Percentiles rank a stretch among this genome's conserved stretches.
phyloP scores from a whole-genome alignment of 1,140 invertebrate genomes.

The Chrysoperla carnea region DNA sequence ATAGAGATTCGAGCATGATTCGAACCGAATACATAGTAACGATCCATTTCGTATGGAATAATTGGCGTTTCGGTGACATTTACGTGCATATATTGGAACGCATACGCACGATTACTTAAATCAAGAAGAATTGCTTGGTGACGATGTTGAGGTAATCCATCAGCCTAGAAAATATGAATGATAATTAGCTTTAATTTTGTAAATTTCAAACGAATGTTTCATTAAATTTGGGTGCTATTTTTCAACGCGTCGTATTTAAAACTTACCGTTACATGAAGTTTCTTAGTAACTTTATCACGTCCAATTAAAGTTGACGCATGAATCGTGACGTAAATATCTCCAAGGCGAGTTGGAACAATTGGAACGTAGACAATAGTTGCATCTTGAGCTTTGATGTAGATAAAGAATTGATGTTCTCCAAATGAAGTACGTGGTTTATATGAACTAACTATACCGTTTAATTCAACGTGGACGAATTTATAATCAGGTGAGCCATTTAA shows the following conservation, averaged over 20 bases:
- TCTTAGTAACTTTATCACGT: slow-evolving; percentile 52
- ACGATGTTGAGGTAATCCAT: slow-evolving; percentile 78
- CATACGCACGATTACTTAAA: slow-evolving; percentile 77
- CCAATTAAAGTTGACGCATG: slow-evolving; percentile 75
- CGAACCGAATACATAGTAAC: slow-evolving; percentile 90
- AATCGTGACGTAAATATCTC: slow-evolving; percentile 62
- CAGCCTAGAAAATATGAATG: slow-evolving; percentile 38
- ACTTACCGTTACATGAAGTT: slow-evolving; percentile 53
- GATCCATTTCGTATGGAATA: slow-evolving; percentile 72
- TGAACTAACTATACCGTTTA: slow-evolving; percentile 67
- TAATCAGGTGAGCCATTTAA: slow-evolving; percentile 73
- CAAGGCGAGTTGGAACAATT: slow-evolving; percentile 66
- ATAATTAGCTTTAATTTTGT: neutral
- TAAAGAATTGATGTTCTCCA: slow-evolving; percentile 86
- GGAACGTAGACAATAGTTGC: slow-evolving; percentile 72
- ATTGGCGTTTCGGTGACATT: slow-evolving; percentile 83
- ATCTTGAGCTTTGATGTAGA: slow-evolving; percentile 67
- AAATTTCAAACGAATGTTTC: neutral
- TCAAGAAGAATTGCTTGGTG: slow-evolving; percentile 86
- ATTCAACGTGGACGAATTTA: slow-evolving; percentile 88
- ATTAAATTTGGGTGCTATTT: too few species aligned
- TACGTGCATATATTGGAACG: slow-evolving; percentile 89
- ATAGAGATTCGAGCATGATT: slow-evolving; percentile 73
- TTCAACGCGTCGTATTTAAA: too few species aligned
- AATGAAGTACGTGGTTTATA: slow-evolving; percentile 75